Conservation (phyloP, 2,888 invertebrate genomes). For the Mayetiola destructor region DNA sequence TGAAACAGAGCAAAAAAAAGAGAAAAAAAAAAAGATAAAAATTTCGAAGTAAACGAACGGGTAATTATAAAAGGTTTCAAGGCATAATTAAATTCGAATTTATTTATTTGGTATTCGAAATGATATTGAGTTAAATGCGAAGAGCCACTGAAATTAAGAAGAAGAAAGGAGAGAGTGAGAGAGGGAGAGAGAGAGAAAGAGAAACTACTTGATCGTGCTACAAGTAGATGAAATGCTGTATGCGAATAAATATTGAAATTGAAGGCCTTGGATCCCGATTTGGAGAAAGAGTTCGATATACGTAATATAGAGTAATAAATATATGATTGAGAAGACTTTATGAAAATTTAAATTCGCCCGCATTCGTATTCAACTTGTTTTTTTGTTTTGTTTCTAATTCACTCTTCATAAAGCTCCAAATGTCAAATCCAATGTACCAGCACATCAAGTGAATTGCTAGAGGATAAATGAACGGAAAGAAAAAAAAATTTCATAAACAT, state of each 20-base stretch:
- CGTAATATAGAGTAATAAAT: too few relatives aligned
- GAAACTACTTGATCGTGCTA: neutral
- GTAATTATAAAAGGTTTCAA: slow-evolving; percentile 6
- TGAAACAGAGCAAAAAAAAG: neutral
- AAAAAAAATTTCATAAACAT: slow-evolving; percentile 3
- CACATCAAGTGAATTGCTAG: neutral
- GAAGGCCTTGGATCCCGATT: too few relatives aligned
- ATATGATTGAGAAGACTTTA: too few relatives aligned
- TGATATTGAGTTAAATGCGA: neutral
- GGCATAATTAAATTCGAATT: slow-evolving; percentile 11
- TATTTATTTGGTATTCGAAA: neutral
- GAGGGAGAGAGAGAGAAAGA: neutral
- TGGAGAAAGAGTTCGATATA: too few relatives aligned
- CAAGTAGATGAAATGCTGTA: too few relatives aligned
- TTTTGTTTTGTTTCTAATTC: too few relatives aligned
- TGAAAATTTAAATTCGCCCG: too few relatives aligned
- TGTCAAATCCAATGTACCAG: too few relatives aligned
- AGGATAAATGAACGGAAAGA: neutral
- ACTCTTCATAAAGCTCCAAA: too few relatives aligned
- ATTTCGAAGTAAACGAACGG: neutral
- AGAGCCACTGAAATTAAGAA: slow-evolving; percentile 3
- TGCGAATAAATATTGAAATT: too few relatives aligned
- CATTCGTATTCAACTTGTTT: too few relatives aligned
- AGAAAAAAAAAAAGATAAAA: neutral
- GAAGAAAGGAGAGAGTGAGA: neutral